Conservation (phyloP, 2,888 invertebrate species). For the Drosophila hawaiiensis region DNA sequence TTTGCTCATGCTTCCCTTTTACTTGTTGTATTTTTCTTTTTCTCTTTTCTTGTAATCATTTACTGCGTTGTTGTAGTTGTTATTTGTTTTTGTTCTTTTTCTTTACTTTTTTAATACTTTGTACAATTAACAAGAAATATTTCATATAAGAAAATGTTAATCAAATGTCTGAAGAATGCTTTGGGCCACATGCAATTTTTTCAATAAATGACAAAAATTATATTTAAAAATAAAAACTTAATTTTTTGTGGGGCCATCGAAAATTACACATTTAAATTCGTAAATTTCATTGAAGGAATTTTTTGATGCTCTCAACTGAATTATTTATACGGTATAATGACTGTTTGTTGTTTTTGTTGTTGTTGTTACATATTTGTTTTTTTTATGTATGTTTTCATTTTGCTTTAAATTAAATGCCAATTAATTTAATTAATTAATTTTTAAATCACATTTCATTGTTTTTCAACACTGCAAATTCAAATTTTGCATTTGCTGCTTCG, state of each 20-base stretch:
- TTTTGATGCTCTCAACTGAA: constrained; percentile 70
- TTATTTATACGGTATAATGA: constrained; percentile 74
- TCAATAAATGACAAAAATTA: constrained; percentile 26
- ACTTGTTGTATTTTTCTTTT: constrained; percentile 41
- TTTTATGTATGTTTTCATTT: constrained; percentile 39
- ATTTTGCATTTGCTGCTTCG: constrained; percentile 61
- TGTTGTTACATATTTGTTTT: constrained; percentile 48
- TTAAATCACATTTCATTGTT: constrained; percentile 84
- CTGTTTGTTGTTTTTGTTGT: constrained; percentile 67
- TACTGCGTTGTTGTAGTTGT: constrained; percentile 51
- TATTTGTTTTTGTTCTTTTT: constrained; percentile 35
- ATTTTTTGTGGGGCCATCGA: constrained; percentile 42
- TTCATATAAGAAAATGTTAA: constrained; percentile 58
- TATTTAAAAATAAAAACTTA: constrained; percentile 8
- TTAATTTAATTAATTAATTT: constrained; percentile 82
- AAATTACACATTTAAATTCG: constrained; percentile 75
- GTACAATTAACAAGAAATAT: constrained; percentile 77
- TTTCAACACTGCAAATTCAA: constrained; percentile 76
- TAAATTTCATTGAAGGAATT: constrained; percentile 81
- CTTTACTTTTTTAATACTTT: constrained; percentile 80
- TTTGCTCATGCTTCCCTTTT: constrained; percentile 55
- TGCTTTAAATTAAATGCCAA: constrained; percentile 80
- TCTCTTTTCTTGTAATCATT: constrained; percentile 40
- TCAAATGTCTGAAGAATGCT: constrained; percentile 40
- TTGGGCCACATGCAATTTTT: constrained; percentile 36